Evolutionary conservation across 2,888 invertebrate genomes (phyloP).

Genomic region (Nipponacmea schrenckii): DNA sequence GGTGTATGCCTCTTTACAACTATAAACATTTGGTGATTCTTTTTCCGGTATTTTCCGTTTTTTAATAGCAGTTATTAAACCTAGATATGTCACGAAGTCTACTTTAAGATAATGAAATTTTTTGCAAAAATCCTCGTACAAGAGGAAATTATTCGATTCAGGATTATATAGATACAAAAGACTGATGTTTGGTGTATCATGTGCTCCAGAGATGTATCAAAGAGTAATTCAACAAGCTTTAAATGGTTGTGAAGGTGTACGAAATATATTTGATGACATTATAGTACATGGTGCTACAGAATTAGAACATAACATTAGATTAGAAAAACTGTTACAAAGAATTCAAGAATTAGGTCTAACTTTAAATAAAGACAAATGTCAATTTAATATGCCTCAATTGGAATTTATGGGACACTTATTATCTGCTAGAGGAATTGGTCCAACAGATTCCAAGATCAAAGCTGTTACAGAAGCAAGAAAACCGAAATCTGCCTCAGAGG

Average conservation of each 20-base stretch:
- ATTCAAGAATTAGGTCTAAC: conserved; percentile 32
- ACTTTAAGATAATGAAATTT: too few relatives aligned
- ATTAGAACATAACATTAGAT: conserved; percentile 31
- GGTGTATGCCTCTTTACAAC: too few relatives aligned
- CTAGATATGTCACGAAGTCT: too few relatives aligned
- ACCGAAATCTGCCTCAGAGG: conserved; percentile 20
- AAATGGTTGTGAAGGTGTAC: conserved; percentile 27
- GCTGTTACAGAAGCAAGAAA: conserved; percentile 20
- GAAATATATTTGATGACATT: conserved; percentile 32
- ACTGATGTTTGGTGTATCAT: conserved; percentile 17
- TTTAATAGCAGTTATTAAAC: too few relatives aligned
- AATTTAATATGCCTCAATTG: conserved; percentile 32
- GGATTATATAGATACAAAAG: conserved; percentile 22
- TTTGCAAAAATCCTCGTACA: too few relatives aligned
- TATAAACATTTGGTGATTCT: too few relatives aligned
- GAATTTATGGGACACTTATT: conserved; percentile 26
- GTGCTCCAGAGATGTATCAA: conserved; percentile 30
- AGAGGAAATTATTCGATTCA: too few relatives aligned
- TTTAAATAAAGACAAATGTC: conserved; percentile 35
- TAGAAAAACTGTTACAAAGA: conserved; percentile 26
- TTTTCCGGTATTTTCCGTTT: too few relatives aligned
- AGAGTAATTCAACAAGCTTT: conserved; percentile 26
- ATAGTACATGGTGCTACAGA: conserved; percentile 32
- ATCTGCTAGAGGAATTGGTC: conserved; percentile 20
- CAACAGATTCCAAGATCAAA: conserved; percentile 18